phyloP scores from a whole-genome alignment of 2,888 invertebrate species.

The Oscheius sp. region DNA sequence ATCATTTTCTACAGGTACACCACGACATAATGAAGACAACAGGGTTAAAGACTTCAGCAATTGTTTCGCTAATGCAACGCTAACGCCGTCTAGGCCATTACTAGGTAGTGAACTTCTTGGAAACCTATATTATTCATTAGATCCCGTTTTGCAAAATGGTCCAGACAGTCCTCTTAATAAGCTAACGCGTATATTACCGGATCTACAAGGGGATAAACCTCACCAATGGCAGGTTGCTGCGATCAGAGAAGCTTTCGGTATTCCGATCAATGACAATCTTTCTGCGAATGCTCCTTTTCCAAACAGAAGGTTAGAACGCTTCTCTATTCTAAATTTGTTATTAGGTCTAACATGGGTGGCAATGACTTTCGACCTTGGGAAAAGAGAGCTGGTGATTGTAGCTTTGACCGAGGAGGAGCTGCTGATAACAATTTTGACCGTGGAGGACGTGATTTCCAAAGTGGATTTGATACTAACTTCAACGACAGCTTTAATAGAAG shows the following conservation, averaged over 20 bases:
- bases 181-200: background rate
- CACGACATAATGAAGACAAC: background rate
- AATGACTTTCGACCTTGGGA: background rate
- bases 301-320: background rate
- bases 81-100: background rate
- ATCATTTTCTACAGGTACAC: no score
- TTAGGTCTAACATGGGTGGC: background rate
- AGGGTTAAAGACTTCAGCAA: background rate
- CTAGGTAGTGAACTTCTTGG: background rate
- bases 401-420: background rate
- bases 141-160: background rate
- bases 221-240: background rate
- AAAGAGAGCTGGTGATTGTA: background rate
- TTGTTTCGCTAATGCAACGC: conserved; percentile 8
- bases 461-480: background rate
- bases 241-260: background rate
- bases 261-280: background rate
- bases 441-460: background rate
- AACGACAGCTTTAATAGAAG: background rate
- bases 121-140: background rate
- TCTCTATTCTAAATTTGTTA: background rate
- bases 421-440: background rate
- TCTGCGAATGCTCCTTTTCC: background rate
- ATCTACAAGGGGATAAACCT: background rate
- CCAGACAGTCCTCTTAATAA: background rate